Conservation (phyloP, 2,888 invertebrate species). For the Drosophila formosana region DNA sequence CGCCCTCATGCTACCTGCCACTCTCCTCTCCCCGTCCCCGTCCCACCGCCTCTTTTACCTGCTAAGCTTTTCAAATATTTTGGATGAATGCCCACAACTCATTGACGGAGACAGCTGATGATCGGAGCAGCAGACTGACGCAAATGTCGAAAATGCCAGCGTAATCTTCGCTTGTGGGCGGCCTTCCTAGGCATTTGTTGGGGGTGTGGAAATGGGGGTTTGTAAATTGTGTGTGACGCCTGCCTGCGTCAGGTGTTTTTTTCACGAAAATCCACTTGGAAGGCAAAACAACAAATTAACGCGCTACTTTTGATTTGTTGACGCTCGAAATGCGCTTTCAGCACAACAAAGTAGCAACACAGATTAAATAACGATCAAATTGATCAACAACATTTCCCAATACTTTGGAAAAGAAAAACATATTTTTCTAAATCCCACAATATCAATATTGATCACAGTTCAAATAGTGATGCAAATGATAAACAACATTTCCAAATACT, state of each 20-base stretch:
- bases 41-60: neutral
- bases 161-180: neutral
- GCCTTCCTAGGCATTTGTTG: neutral
- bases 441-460: neutral
- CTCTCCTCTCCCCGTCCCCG: neutral
- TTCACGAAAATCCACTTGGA: conserved; percentile 7
- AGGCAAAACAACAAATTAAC: neutral
- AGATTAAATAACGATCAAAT: neutral
- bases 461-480: too few relatives aligned
- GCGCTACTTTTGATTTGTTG: neutral
- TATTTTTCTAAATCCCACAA: too few relatives aligned
- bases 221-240: neutral
- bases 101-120: conserved; percentile 19
- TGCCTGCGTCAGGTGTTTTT: conserved; percentile 17
- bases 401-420: neutral
- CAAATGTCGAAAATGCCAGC: neutral
- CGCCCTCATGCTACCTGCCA: neutral
- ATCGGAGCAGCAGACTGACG: neutral
- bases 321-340: neutral
- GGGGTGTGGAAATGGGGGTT: neutral
- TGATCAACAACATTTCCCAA: neutral
- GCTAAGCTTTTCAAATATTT: conserved; percentile 7
- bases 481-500: too few relatives aligned
- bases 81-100: conserved; percentile 24
- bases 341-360: neutral